Evolutionary conservation across 1,140 invertebrate genomes (phyloP).

Genomic region (Spodoptera frugiperda): DNA sequence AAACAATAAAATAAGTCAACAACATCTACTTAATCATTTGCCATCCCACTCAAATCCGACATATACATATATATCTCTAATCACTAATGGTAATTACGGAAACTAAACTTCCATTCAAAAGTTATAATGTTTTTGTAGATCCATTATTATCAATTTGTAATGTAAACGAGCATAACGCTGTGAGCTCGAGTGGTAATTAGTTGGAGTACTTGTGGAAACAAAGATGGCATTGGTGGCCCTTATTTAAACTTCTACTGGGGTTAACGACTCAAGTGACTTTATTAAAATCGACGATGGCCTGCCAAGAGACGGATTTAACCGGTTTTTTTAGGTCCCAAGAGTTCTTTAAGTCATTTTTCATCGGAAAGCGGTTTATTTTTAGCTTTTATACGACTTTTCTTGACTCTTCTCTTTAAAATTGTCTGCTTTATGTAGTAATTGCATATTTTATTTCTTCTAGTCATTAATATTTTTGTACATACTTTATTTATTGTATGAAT

Average conservation of each 20-base stretch:
- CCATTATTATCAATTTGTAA: conserved; percentile 26
- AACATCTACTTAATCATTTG: too few species aligned
- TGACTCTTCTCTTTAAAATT: too few species aligned
- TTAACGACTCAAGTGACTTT: conserved; percentile 38
- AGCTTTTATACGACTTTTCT: too few species aligned
- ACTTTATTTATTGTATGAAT: too few species aligned
- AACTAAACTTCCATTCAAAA: conserved; percentile 2
- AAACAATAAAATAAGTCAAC: too few species aligned
- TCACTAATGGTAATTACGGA: background rate
- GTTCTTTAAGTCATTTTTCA: too few species aligned
- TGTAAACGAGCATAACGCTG: conserved; percentile 21
- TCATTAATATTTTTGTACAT: too few species aligned
- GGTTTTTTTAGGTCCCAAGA: background rate
- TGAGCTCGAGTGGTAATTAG: conserved; percentile 20
- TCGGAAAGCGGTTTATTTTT: too few species aligned
- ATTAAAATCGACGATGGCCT: conserved; percentile 34
- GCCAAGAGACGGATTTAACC: conserved; percentile 2
- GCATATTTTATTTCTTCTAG: too few species aligned
- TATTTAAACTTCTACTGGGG: conserved; percentile 39
- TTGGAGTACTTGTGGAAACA: conserved; percentile 1
- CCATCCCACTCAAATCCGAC: too few species aligned
- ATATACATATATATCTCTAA: background rate
- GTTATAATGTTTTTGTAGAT: conserved; percentile 7
- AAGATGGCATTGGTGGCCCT: conserved; percentile 16
- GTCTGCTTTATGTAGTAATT: too few species aligned